Conservation (phyloP, 1,140 invertebrate species). For the Hermatobates lingyangjiaoensis region DNA sequence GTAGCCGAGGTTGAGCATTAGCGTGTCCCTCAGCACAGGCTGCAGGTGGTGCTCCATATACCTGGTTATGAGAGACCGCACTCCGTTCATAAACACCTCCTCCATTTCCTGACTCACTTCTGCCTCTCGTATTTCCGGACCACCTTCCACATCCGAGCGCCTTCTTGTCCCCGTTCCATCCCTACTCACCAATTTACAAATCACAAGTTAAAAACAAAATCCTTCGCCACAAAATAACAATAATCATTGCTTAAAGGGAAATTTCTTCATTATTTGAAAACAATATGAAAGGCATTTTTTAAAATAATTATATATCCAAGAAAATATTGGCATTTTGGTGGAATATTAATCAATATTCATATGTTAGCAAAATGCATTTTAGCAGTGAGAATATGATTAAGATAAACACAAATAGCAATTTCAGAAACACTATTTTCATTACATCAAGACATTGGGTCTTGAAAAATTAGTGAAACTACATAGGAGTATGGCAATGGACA, state of each 20-base stretch:
- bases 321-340: too few species aligned
- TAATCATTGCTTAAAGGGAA: neutral
- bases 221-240: neutral
- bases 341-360: too few species aligned
- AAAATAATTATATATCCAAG: too few species aligned
- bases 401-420: too few species aligned
- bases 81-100: slow-evolving; percentile 57
- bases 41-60: slow-evolving; percentile 66
- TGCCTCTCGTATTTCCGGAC: slow-evolving; percentile 16
- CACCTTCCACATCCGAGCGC: slow-evolving; percentile 17
- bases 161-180: neutral
- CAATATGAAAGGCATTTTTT: too few species aligned
- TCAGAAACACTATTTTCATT: too few species aligned
- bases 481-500: too few species aligned
- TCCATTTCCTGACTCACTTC: slow-evolving; percentile 43
- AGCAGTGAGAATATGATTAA: too few species aligned
- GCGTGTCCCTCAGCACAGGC: slow-evolving; percentile 60
- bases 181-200: neutral
- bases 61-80: slow-evolving; percentile 52
- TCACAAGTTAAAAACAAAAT: too few species aligned
- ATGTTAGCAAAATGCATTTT: too few species aligned
- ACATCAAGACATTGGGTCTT: too few species aligned
- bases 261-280: neutral
- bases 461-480: too few species aligned
- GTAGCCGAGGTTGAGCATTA: slow-evolving; percentile 69